Evolutionary conservation across 1,140 invertebrate genomes (phyloP).

Genomic region (Lerema accius): DNA sequence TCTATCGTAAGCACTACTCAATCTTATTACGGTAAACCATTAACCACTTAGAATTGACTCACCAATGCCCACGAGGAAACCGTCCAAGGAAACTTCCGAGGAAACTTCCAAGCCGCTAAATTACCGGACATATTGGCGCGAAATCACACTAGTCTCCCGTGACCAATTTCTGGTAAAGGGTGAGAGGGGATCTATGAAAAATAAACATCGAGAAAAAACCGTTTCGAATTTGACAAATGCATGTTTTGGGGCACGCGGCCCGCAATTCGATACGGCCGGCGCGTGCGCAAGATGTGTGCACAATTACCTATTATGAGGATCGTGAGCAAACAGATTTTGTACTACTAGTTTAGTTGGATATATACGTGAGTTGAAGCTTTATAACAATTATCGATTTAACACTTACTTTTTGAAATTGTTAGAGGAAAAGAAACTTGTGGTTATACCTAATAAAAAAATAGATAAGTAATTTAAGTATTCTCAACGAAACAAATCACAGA

Average conservation of each 20-base stretch:
- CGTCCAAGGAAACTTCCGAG: slow-evolving; percentile 45
- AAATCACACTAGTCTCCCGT: slow-evolving; percentile 72
- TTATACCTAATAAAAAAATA: no score
- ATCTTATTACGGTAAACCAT: slow-evolving; percentile 1
- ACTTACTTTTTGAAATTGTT: no score
- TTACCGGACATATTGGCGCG: slow-evolving; percentile 69
- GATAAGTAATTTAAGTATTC: no score
- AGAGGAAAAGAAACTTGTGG: no score
- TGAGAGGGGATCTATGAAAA: slow-evolving; percentile 56
- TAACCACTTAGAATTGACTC: slow-evolving; percentile 6
- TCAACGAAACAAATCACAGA: no score
- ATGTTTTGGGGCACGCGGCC: slow-evolving; percentile 77
- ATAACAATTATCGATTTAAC: no score
- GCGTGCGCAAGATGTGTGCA: slow-evolving; percentile 45
- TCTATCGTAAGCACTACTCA: neutral
- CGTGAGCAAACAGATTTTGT: slow-evolving; percentile 42
- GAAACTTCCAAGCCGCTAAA: slow-evolving; percentile 58
- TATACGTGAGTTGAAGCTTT: no score
- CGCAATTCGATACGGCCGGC: slow-evolving; percentile 56
- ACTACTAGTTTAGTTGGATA: slow-evolving; percentile 2
- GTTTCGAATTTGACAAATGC: slow-evolving; percentile 77
- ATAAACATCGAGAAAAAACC: slow-evolving; percentile 74
- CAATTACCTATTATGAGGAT: slow-evolving; percentile 40
- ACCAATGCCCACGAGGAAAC: slow-evolving; percentile 43
- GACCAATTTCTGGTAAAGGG: slow-evolving; percentile 65